These are phyloP conservation scores for Panagrolaimus sp. DNA, from an alignment of 1,140 invertebrate species.

Conservation along the genomic window DNA sequence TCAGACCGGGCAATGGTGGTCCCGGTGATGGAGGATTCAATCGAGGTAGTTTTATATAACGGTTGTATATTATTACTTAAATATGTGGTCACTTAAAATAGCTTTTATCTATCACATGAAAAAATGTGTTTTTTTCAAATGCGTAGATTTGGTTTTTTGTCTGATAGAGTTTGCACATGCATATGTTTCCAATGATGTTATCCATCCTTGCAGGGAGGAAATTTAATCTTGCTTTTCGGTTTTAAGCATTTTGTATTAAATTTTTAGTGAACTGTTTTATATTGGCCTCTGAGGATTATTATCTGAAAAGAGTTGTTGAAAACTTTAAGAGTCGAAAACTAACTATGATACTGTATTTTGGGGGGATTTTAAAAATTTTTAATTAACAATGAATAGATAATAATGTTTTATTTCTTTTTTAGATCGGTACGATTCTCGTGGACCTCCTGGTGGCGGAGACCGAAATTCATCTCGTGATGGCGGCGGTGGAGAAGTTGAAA, in stretches of 20 bases:
- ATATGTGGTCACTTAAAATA: no score
- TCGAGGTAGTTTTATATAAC: constrained; percentile 5
- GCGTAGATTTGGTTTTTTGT: no score
- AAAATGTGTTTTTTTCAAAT: no score
- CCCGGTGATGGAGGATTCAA: constrained; percentile 16
- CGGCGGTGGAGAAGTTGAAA: constrained; percentile 14
- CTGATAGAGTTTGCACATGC: no score
- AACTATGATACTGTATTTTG: constrained; percentile 6
- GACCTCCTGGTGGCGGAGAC: neutral
- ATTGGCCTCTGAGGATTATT: constrained; percentile 5
- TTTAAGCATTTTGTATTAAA: neutral
- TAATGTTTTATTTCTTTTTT: constrained; percentile 5
- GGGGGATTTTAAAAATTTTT: constrained; percentile 19
- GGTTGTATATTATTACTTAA: no score
- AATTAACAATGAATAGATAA: neutral
- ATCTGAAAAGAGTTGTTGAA: neutral
- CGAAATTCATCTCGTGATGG: constrained; percentile 15
- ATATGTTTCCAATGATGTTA: constrained; percentile 13
- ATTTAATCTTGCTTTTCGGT: neutral
- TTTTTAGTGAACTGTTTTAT: neutral
- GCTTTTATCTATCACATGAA: no score
- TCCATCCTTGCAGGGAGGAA: constrained; percentile 8
- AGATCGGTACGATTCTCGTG: constrained; percentile 17
- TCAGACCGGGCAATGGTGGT: constrained; percentile 15
- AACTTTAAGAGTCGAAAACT: no score